A percentile compares a stretch with the other conserved stretches of the same genome.
Evolutionary conservation across 2,797 vertebrate genomes (phyloP).

Genomic region (Semotilus atromaculatus): DNA sequence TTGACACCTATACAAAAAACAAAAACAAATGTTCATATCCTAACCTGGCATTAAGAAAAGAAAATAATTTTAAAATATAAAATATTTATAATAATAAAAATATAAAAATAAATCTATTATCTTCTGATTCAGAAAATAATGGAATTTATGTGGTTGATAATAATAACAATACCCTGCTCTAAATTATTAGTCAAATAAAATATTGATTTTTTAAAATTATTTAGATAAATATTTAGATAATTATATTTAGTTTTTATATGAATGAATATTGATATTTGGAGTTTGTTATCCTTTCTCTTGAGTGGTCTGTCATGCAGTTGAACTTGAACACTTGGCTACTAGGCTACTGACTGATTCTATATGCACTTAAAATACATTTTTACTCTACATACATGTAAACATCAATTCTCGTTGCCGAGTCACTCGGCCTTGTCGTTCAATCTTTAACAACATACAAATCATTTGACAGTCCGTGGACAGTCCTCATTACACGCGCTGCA

Average conservation of each 20-base stretch:
- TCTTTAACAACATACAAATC: background rate
- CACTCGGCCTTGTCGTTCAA: too few species aligned
- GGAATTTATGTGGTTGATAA: background rate
- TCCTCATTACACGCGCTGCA: background rate
- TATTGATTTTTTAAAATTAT: background rate
- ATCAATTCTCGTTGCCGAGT: background rate
- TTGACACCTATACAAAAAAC: background rate
- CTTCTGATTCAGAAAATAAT: background rate
- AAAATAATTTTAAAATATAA: too few species aligned
- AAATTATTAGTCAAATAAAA: background rate
- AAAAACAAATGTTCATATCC: background rate
- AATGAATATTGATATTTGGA: background rate
- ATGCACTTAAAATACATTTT: background rate
- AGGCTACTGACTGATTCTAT: background rate
- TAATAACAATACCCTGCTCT: background rate
- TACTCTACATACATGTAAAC: background rate
- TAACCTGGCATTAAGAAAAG: too few species aligned
- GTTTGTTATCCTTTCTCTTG: background rate
- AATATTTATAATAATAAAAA: too few species aligned
- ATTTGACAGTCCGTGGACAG: background rate
- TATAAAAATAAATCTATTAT: too few species aligned
- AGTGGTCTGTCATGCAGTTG: background rate
- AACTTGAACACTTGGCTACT: background rate
- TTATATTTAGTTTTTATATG: background rate
- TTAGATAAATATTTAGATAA: background rate